Evolutionary conservation across 2,888 invertebrate genomes (phyloP).

Genomic region (Dryobotodes eremita): DNA sequence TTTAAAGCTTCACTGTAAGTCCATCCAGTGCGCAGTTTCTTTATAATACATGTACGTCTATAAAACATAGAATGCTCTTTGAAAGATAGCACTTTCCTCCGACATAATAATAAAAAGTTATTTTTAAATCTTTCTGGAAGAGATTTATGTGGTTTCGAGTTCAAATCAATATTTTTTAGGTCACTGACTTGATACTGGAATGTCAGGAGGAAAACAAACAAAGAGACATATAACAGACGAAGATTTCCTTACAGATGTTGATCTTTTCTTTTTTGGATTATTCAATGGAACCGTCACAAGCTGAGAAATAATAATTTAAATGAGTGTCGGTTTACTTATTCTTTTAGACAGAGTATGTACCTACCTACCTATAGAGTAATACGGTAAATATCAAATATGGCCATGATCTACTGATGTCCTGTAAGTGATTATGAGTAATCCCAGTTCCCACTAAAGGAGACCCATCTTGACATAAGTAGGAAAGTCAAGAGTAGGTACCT

Average conservation of each 20-base stretch:
- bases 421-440: neutral
- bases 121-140: slow-evolving; percentile 51
- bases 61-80: slow-evolving; percentile 11
- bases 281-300: slow-evolving; percentile 14
- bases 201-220: slow-evolving; percentile 59
- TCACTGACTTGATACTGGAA: slow-evolving; percentile 48
- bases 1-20: neutral
- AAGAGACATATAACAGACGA: slow-evolving; percentile 17
- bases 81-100: slow-evolving; percentile 32
- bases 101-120: slow-evolving; percentile 48
- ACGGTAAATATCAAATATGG: neutral
- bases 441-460: neutral
- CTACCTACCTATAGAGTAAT: no score
- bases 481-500: neutral
- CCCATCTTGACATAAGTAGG: neutral
- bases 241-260: neutral
- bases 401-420: neutral
- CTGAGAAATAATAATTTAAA: neutral
- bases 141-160: slow-evolving; percentile 58
- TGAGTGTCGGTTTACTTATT: neutral
- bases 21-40: no score
- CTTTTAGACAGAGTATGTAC: neutral
- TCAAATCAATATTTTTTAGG: slow-evolving; percentile 60
- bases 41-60: neutral
- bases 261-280: neutral